A percentile compares a stretch with the other conserved stretches of the same genome.
phyloP scores from a whole-genome alignment of 1,140 invertebrate genomes.

The Drosophila asahinai region DNA sequence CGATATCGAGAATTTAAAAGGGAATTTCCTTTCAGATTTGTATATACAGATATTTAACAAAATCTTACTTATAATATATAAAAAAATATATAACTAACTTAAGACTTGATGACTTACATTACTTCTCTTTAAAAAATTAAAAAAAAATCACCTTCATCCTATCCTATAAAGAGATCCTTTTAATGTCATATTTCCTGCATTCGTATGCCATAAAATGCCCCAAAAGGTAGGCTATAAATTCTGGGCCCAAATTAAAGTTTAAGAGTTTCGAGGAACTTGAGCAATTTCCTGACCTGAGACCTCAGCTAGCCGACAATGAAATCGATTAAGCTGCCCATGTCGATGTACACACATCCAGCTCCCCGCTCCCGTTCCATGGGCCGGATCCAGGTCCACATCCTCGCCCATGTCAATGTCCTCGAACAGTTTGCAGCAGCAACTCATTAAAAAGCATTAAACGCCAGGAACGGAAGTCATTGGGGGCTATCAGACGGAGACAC shows the following conservation, averaged over 20 bases:
- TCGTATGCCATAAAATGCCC: slow-evolving; percentile 20
- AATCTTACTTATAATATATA: too few relatives aligned
- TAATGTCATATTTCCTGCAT: slow-evolving; percentile 2
- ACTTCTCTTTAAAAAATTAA: not conserved
- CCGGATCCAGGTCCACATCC: slow-evolving; percentile 10
- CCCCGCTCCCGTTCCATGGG: not conserved
- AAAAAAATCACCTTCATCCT: too few relatives aligned
- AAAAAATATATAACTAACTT: not conserved
- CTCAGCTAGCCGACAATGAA: slow-evolving; percentile 49
- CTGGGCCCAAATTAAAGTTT: slow-evolving; percentile 23
- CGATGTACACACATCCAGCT: not conserved
- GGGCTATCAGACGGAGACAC: slow-evolving; percentile 74
- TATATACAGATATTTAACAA: too few relatives aligned
- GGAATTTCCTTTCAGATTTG: not conserved
- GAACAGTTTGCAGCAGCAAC: slow-evolving; percentile 50
- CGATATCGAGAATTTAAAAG: not conserved
- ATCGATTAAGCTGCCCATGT: slow-evolving; percentile 69
- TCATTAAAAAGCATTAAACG: slow-evolving; percentile 83
- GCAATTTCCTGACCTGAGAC: slow-evolving; percentile 44
- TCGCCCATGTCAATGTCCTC: slow-evolving; percentile 36
- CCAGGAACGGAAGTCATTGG: slow-evolving; percentile 78
- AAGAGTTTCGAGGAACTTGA: slow-evolving; percentile 33
- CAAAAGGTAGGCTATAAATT: slow-evolving; percentile 31
- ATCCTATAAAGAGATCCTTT: not conserved
- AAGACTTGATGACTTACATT: too few relatives aligned